Conservation (phyloP, 2,888 invertebrate genomes). For the Cephonodes hylas region DNA sequence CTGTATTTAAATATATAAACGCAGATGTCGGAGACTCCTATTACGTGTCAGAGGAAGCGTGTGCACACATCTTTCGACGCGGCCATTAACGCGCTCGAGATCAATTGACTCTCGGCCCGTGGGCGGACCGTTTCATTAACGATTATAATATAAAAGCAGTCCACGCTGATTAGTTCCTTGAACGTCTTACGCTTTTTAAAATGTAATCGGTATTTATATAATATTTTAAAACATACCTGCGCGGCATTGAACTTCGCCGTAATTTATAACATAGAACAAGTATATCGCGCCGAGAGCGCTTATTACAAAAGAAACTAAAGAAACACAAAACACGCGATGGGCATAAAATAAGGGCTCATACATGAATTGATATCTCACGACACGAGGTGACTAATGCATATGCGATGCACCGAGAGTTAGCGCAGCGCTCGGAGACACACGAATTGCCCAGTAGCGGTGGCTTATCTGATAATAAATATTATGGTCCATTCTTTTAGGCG, state of each 20-base stretch:
- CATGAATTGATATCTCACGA: conserved; percentile 67
- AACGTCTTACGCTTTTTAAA: conserved; percentile 50
- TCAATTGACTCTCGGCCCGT: conserved; percentile 68
- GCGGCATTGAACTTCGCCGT: background rate
- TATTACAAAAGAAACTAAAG: conserved; percentile 42
- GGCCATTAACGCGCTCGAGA: conserved; percentile 68
- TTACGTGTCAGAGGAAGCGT: conserved; percentile 48
- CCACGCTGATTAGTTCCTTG: conserved; percentile 70
- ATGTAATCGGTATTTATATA: conserved; percentile 50
- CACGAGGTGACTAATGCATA: conserved; percentile 73
- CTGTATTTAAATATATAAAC: conserved; percentile 56
- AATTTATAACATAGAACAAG: background rate
- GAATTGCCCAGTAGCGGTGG: conserved; percentile 76
- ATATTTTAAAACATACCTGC: conserved; percentile 34
- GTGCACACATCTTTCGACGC: conserved; percentile 64
- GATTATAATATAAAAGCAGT: conserved; percentile 74
- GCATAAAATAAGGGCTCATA: conserved; percentile 58
- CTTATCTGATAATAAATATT: conserved; percentile 81
- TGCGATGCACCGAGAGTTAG: conserved; percentile 58
- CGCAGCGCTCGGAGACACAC: conserved; percentile 74
- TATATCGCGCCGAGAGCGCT: conserved; percentile 14
- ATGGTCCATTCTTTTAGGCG: conserved; percentile 79
- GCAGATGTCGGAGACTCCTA: conserved; percentile 49
- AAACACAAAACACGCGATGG: conserved; percentile 60
- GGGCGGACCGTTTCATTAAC: conserved; percentile 77